Evolutionary conservation across 2,888 invertebrate species (phyloP), one percentile per base, ranked within the genome.

Genomic region (Nebria salina): DNA sequence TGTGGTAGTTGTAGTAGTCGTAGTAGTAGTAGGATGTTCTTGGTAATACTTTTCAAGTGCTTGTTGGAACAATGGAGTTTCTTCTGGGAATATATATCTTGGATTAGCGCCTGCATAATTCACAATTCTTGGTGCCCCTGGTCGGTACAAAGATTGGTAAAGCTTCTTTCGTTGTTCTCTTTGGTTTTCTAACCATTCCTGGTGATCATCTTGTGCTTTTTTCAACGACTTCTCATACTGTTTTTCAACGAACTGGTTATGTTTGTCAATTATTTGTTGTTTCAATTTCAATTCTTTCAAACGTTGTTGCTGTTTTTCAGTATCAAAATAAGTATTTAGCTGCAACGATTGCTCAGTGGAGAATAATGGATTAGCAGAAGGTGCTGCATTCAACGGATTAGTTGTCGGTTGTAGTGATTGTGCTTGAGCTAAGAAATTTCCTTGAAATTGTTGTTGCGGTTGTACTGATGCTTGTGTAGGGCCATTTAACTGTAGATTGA

Each of bases 211-310:
- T 83, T 94, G 92, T 0, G 94, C 93, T 86, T 95, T 95, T 85
- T 94, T 93, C 85, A 95, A 93, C 70, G 94, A 93, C 84, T 94
- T 94, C 84, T 95, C 92, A 84, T 95, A 95, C 85, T 95, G 95
- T 85, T 94, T 95, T 85, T 95, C 95, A 4, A 94, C 92, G 84
- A 95, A 93, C 84, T 95, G 92, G 85, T 95, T 95, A 84, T 94
- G 94, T 85, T 94, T 94, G 84, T 94, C 93, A 82, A 94, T 94
- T 4, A 94, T 91, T 83, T 93, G 91, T 84, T 94, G 93, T 84
- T 94, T 92, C 83, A 95, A 94, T 84, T 93, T 92, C 73, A 94
- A 91, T 84, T 95, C 94, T 84, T 93, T 92, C 1, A 93, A 86
- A 81, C 92, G 90, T 85, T 93, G 93, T 74, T 93, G 91, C 85